phyloP scores from a whole-genome alignment of 2,888 invertebrate species.

The Thysanoteuthis rhombus region DNA sequence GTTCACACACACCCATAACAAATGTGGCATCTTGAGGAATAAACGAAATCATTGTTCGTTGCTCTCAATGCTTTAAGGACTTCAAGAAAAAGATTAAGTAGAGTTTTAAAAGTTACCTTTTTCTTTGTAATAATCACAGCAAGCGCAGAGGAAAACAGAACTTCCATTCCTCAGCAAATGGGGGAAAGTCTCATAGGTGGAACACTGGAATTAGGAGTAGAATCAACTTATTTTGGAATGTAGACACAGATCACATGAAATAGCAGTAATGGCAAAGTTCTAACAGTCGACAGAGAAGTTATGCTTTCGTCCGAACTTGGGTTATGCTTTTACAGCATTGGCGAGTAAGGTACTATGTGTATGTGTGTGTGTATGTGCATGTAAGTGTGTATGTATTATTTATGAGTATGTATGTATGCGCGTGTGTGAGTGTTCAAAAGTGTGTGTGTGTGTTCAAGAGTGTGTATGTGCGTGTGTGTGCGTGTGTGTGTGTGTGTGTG shows the following conservation, averaged over 20 bases:
- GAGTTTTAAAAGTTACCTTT: no score
- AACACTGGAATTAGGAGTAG: neutral
- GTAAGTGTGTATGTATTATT: no score
- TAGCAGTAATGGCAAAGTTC: neutral
- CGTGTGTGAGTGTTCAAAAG: neutral
- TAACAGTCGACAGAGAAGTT: no score
- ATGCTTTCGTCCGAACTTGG: neutral
- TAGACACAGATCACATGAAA: neutral
- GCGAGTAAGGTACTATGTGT: neutral
- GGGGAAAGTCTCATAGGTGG: neutral
- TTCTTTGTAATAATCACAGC: neutral
- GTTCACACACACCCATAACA: no score
- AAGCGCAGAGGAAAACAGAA: neutral
- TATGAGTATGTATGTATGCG: neutral
- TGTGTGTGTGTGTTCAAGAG: neutral
- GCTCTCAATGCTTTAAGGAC: no score
- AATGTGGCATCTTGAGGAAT: no score
- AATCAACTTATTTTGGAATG: neutral
- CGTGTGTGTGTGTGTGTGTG: neutral
- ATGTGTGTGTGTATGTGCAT: neutral
- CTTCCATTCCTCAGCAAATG: neutral
- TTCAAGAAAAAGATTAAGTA: no score
- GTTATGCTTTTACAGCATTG: neutral
- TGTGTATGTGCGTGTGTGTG: neutral
- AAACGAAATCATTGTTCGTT: no score